Conservation (phyloP, 2,888 invertebrate species). For the Mesorhabditis spiculigera region DNA sequence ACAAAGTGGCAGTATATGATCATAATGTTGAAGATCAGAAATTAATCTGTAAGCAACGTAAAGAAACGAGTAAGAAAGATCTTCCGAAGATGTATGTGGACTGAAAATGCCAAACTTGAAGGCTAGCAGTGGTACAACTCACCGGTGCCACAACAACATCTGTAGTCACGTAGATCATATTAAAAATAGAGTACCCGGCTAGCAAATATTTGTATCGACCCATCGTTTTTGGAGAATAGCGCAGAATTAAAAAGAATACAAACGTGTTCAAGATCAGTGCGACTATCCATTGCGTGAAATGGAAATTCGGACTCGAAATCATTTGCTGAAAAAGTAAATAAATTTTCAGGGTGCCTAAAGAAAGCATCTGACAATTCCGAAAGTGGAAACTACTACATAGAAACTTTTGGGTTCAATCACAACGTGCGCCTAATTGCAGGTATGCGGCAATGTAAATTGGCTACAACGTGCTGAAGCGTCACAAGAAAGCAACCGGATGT, state of each 20-base stretch:
- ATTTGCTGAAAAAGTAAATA: no score
- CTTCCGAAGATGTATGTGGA: neutral
- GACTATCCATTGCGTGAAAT: neutral
- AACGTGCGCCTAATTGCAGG: no score
- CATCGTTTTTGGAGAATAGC: neutral
- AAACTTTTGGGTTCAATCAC: no score
- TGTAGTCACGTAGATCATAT: neutral
- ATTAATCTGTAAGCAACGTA: neutral
- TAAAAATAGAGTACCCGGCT: neutral
- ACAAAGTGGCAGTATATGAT: neutral
- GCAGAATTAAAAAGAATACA: neutral
- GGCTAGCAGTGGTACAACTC: neutral
- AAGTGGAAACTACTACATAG: no score
- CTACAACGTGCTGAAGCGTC: no score
- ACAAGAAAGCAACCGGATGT: no score
- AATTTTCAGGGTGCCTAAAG: no score
- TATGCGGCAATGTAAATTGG: no score
- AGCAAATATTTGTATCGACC: neutral
- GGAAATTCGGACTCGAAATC: neutral
- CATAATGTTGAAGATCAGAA: neutral
- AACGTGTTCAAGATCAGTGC: neutral
- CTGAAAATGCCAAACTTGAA: neutral
- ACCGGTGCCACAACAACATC: constrained; percentile 3
- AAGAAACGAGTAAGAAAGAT: neutral
- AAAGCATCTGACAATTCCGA: no score